A percentile compares a stretch with the other conserved stretches of the same genome.
These are phyloP conservation scores for Trisateles emortualis DNA, from an alignment of 2,888 invertebrate genomes.

Conservation along the genomic window DNA sequence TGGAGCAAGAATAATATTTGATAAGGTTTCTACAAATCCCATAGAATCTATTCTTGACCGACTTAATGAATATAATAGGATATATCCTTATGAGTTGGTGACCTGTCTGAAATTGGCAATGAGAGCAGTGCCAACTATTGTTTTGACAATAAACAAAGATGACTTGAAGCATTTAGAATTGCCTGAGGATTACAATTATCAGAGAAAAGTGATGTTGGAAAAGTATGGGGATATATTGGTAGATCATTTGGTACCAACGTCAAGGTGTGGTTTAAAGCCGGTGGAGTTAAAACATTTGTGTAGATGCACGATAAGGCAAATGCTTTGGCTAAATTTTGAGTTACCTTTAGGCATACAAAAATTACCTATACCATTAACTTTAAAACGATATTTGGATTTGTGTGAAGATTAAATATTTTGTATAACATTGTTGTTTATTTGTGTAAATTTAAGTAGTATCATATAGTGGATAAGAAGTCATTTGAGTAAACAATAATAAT, in stretches of 20 bases:
- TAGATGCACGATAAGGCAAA: conserved; percentile 89
- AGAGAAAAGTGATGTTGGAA: conserved; percentile 73
- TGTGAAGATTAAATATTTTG: conserved; percentile 87
- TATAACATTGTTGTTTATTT: conserved; percentile 10
- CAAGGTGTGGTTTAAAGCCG: conserved; percentile 88
- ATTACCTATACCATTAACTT: conserved; percentile 88
- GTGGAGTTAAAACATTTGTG: conserved; percentile 92
- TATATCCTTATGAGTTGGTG: conserved; percentile 90
- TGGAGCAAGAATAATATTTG: conserved; percentile 88
- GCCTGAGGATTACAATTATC: conserved; percentile 78
- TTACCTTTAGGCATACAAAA: conserved; percentile 91
- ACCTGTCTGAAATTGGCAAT: conserved; percentile 90
- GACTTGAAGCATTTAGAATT: conserved; percentile 67
- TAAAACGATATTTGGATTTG: conserved; percentile 91
- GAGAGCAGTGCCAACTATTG: conserved; percentile 88
- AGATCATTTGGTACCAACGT: conserved; percentile 87
- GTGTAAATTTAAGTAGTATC: too few species aligned
- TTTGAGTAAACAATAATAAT: too few species aligned
- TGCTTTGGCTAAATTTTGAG: conserved; percentile 89
- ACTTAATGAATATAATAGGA: conserved; percentile 87
- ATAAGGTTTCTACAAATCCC: conserved; percentile 87
- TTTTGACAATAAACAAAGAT: conserved; percentile 77
- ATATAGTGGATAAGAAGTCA: too few species aligned
- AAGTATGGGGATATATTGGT: conserved; percentile 84
- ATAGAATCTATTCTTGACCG: conserved; percentile 89